Base-by-base conservation (phyloP, 1,140 invertebrate species). In the Pogonus chalceus region DNA sequence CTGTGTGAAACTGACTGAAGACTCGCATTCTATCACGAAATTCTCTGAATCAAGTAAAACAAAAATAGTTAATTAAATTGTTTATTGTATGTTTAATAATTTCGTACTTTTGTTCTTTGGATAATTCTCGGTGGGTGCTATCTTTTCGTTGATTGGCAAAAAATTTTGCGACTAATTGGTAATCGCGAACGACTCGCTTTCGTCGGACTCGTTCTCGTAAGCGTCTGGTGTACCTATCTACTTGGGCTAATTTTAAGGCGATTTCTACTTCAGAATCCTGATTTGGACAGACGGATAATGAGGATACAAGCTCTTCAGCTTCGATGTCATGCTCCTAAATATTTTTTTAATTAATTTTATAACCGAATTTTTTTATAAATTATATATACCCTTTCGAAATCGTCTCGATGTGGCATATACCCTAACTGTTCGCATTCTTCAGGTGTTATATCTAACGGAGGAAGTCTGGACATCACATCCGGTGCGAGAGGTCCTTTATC, bases 361-460 rank as follows among this genome's bases (percentile, higher is more conserved):
- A 7, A 9, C 18, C 18, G 18, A 12, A 18, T 12, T 16, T 4
- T 43, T 18, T 16, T 4, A 4, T 10, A 43, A 23, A 58, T 49
- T 23, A 20, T 52, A 62, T 58, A 64, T 71, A 87, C 88, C 69
- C 88, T 83, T 78, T 97, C 93, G 79, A 94, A 97, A 70, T 96
- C 93, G 79, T 96, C 92, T 66, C 93, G 79, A 66, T 92, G 87
- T 14, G 92, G 88, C 88, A 95, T 94, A 62, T 95, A 98, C n/a
- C 91, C 91, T n/a, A 96, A 72, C 65, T 90, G 82, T 50, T 84
- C 77, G 51, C 91, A 87, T 74, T 96, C 91, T 65, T 92, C 87
- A 7, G 76, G 60, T 26, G 82, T 82, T 35, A 93, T 80, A 60
- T 93, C 88, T 22, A 92, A 65, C 0, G 85, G 84, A 26, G 88